phyloP scores from a whole-genome alignment of 1,140 invertebrate genomes.

The Argopecten irradians region DNA sequence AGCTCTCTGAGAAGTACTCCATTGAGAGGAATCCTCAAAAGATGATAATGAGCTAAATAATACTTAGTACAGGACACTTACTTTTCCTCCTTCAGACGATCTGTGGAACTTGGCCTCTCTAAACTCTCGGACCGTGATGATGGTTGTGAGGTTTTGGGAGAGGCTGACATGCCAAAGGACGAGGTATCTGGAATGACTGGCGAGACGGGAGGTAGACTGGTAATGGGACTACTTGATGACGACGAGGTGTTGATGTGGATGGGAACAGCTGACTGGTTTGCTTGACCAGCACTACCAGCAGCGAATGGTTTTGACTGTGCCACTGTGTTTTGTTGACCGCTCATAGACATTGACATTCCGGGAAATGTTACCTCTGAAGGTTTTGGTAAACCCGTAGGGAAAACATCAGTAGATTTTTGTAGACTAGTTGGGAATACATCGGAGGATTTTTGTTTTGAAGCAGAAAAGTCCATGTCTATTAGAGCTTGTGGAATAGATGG shows the following conservation, averaged over 20 bases:
- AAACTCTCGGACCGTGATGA: background rate
- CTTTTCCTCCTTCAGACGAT: background rate
- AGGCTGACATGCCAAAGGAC: background rate
- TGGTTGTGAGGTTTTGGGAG: background rate
- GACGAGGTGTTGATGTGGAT: background rate
- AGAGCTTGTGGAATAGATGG: slow-evolving; percentile 13
- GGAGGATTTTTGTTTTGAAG: background rate
- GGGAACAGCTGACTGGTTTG: background rate
- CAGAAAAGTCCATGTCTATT: background rate
- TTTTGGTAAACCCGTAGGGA: background rate
- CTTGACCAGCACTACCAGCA: background rate
- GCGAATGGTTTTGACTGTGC: slow-evolving; percentile 3
- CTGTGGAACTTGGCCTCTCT: background rate
- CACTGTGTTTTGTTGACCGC: background rate
- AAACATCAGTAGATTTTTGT: background rate
- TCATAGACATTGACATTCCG: background rate
- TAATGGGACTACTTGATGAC: background rate
- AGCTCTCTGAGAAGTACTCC: too few species aligned
- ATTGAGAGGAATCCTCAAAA: too few species aligned
- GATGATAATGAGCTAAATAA: too few species aligned
- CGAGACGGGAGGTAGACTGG: background rate
- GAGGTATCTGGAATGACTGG: background rate
- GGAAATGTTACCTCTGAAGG: background rate
- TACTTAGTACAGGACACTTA: background rate
- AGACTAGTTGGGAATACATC: slow-evolving; percentile 9